Conservation (phyloP, 2,113 vertebrate genomes). For the Proteles cristata region DNA sequence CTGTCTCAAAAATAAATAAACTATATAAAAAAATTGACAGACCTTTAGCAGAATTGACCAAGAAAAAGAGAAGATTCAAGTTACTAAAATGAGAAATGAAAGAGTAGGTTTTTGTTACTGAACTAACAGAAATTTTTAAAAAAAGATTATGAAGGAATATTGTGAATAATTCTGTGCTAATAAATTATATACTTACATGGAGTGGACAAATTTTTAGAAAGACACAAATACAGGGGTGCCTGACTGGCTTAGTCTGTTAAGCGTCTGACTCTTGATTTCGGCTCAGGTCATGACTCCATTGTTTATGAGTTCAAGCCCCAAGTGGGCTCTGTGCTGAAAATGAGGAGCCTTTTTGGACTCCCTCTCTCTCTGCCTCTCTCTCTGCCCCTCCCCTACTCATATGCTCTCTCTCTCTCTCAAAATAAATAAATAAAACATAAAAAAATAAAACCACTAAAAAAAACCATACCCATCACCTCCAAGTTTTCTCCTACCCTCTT, state of each 20-base stretch:
- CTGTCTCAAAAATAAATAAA: no score
- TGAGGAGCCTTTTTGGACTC: no score
- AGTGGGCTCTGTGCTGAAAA: no score
- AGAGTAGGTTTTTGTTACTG: not conserved
- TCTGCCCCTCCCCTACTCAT: no score
- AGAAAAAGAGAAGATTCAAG: not conserved
- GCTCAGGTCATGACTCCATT: no score
- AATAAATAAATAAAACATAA: no score
- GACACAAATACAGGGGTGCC: not conserved
- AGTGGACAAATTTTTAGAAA: not conserved
- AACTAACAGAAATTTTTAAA: not conserved
- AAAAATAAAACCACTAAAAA: no score
- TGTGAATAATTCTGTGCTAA: not conserved
- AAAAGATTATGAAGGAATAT: not conserved
- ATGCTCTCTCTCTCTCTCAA: no score
- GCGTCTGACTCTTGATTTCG: no score
- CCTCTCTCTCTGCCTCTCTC: no score
- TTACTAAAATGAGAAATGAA: not conserved
- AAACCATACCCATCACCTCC: not conserved
- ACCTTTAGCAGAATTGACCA: not conserved
- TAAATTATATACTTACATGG: not conserved
- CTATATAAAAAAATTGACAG: not conserved
- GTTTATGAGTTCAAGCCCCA: no score
- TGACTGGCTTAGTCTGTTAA: no score
- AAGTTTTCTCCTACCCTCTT: not conserved